Evolutionary conservation across 2,113 vertebrate species (phyloP).

Genomic region (Sceloporus undulatus): DNA sequence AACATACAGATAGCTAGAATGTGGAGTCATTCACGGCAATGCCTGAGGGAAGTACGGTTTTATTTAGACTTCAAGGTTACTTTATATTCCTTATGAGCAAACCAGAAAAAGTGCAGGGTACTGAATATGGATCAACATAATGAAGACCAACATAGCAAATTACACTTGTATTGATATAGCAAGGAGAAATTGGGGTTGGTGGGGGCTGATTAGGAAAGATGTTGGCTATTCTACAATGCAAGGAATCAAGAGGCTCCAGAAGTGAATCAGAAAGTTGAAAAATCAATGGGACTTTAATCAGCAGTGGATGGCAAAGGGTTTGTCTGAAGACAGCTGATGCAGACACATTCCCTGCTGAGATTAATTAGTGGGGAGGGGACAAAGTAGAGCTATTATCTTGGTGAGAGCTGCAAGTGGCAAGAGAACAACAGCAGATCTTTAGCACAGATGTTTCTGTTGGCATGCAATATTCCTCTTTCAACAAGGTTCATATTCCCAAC

Average conservation of each 20-base stretch:
- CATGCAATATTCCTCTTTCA: constrained; percentile 37
- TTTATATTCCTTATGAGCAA: constrained; percentile 61
- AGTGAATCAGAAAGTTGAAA: constrained; percentile 62
- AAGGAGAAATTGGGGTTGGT: neutral
- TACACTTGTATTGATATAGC: constrained; percentile 57
- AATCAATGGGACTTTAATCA: constrained; percentile 75
- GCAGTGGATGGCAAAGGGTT: constrained; percentile 61
- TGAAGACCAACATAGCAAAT: constrained; percentile 59
- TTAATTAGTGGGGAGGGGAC: constrained; percentile 54
- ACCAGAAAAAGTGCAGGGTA: constrained; percentile 58
- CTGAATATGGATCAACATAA: constrained; percentile 45
- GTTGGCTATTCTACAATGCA: constrained; percentile 50
- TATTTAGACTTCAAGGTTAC: constrained; percentile 27
- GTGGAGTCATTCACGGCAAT: neutral
- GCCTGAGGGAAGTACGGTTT: neutral
- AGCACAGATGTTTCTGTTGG: constrained; percentile 47
- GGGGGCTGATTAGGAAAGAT: constrained; percentile 63
- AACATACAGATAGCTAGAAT: no score
- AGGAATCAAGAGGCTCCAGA: constrained; percentile 44
- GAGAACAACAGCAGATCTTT: constrained; percentile 42
- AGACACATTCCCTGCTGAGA: constrained; percentile 60
- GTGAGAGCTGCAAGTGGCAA: constrained; percentile 56
- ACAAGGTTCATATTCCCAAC: constrained; percentile 45
- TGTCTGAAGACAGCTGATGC: constrained; percentile 57
- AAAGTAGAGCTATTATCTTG: constrained; percentile 56